phyloP scores from a whole-genome alignment of 2,888 invertebrate genomes.

The Mythimna albipuncta region DNA sequence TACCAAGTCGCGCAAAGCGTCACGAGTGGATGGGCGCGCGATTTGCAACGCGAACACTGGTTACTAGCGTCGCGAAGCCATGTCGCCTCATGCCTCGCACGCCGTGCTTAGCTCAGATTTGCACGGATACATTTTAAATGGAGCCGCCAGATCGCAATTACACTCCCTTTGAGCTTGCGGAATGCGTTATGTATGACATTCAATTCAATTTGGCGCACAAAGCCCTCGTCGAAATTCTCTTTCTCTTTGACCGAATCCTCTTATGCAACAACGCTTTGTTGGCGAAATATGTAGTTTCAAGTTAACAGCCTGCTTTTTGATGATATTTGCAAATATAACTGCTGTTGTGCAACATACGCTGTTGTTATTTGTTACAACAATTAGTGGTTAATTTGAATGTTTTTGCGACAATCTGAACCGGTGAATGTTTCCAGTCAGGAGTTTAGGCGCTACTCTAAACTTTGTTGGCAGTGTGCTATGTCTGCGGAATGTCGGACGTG shows the following conservation, averaged over 20 bases:
- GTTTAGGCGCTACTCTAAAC: conserved; percentile 71
- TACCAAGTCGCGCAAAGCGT: conserved; percentile 84
- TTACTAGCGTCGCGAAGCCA: conserved; percentile 67
- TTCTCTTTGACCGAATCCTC: conserved; percentile 85
- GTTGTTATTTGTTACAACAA: conserved; percentile 19
- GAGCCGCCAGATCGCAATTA: conserved; percentile 88
- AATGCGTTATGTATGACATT: conserved; percentile 88
- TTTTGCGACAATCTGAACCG: conserved; percentile 6
- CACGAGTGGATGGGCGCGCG: conserved; percentile 85
- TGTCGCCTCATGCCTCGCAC: conserved; percentile 67
- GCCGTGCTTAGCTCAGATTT: conserved; percentile 82
- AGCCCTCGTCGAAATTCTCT: conserved; percentile 85
- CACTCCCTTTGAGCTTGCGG: conserved; percentile 87
- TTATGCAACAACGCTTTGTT: conserved; percentile 83
- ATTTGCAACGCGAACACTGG: conserved; percentile 78
- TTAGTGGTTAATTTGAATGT: conserved; percentile 20
- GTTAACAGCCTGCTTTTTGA: conserved; percentile 72
- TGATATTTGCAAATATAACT: conserved; percentile 54
- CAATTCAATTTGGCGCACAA: conserved; percentile 88
- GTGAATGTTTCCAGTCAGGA: conserved; percentile 66
- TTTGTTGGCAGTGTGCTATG: conserved; percentile 77
- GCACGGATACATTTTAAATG: conserved; percentile 88
- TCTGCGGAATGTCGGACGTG: conserved; percentile 77
- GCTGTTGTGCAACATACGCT: conserved; percentile 31
- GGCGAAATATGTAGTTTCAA: conserved; percentile 75